Percentiles rank a stretch among this genome's conserved stretches.
Evolutionary conservation across 2,888 invertebrate species (phyloP).

Genomic region (Drosophila nr. medialis): DNA sequence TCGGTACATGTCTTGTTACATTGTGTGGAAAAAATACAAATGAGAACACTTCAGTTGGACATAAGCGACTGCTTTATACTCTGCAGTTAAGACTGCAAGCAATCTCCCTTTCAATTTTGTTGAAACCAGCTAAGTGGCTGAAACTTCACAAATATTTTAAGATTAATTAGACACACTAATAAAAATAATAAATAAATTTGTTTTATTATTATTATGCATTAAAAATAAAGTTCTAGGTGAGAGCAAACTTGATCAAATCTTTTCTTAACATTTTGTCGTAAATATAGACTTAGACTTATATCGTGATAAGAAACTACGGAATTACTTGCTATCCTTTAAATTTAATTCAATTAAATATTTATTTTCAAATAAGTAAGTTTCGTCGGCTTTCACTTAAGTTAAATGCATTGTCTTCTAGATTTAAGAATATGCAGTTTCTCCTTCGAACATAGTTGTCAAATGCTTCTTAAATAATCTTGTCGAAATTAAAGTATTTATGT

Average conservation of each 20-base stretch:
- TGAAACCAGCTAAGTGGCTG: neutral
- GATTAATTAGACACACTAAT: neutral
- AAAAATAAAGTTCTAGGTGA: neutral
- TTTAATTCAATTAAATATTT: neutral
- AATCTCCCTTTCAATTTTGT: neutral
- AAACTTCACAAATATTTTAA: neutral
- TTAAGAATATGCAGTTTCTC: neutral
- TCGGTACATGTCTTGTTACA: constrained; percentile 45
- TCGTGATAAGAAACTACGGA: neutral
- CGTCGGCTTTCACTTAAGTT: neutral
- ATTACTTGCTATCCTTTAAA: neutral
- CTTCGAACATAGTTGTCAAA: constrained; percentile 33
- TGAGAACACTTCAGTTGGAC: neutral
- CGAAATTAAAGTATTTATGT: constrained; percentile 19
- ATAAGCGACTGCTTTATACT: neutral
- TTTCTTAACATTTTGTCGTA: neutral
- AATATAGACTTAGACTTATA: too few species aligned
- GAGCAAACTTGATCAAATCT: neutral
- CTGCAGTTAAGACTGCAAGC: neutral
- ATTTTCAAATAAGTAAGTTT: too few species aligned
- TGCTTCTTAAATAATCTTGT: constrained; percentile 34
- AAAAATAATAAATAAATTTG: too few species aligned
- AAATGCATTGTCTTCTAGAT: neutral
- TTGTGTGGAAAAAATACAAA: constrained; percentile 7
- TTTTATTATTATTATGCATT: too few species aligned